Evolutionary conservation across 2,888 invertebrate genomes (phyloP).

Genomic region (Xestoiulus laeticollis): DNA sequence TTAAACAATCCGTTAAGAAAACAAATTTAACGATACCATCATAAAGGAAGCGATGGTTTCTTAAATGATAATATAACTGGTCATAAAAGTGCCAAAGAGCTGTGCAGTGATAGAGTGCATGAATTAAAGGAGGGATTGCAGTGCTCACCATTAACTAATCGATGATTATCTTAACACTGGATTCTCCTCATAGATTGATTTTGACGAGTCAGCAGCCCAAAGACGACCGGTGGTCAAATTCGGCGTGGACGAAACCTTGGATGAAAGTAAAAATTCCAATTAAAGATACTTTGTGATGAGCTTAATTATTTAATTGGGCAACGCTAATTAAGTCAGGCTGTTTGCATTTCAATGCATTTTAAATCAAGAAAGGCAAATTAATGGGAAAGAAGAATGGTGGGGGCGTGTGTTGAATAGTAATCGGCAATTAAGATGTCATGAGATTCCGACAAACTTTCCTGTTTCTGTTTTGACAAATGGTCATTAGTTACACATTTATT

Average conservation of each 20-base stretch:
- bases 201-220: constrained; percentile 52
- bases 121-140: neutral
- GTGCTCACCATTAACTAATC: neutral
- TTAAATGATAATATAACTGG: neutral
- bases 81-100: neutral
- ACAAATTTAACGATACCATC: neutral
- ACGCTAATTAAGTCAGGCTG: neutral
- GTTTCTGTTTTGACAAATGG: too few species aligned
- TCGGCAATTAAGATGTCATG: constrained; percentile 51
- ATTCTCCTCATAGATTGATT: constrained; percentile 52
- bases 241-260: constrained; percentile 53
- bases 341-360: neutral
- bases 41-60: neutral
- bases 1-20: neutral
- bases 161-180: neutral
- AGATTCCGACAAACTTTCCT: neutral
- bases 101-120: neutral
- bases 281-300: neutral
- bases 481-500: too few species aligned
- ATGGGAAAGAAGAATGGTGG: neutral
- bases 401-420: neutral
- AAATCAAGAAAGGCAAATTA: neutral
- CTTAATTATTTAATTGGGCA: neutral
- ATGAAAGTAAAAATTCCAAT: constrained; percentile 49
- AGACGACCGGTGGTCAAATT: constrained; percentile 54